Evolutionary conservation across 2,888 invertebrate genomes (phyloP).

Genomic region (Aphrophora alni): DNA sequence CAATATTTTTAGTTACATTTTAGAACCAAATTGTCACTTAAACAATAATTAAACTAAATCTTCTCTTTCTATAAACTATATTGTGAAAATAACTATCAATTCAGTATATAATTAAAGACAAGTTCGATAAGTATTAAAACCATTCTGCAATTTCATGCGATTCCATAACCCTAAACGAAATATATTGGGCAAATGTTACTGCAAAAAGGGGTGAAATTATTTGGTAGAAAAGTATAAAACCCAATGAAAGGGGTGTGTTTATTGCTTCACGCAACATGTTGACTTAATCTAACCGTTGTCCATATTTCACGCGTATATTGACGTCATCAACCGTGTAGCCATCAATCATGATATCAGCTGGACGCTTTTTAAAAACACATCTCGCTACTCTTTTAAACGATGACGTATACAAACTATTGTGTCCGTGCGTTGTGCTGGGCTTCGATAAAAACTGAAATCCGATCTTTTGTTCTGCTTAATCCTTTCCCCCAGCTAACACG

Average conservation of each 20-base stretch:
- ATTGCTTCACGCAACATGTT: neutral
- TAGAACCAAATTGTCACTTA: too few species aligned
- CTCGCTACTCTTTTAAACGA: neutral
- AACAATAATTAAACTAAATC: too few species aligned
- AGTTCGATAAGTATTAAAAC: neutral
- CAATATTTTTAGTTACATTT: too few species aligned
- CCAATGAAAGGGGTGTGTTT: neutral
- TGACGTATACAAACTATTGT: neutral
- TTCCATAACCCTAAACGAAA: neutral
- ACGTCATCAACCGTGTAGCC: neutral
- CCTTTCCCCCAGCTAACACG: neutral
- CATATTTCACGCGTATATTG: neutral
- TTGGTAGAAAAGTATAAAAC: neutral
- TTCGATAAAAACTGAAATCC: neutral
- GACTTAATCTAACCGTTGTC: neutral
- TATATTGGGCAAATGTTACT: neutral
- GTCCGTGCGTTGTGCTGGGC: neutral
- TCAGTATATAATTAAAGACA: too few species aligned
- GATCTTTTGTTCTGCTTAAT: neutral
- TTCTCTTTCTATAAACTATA: too few species aligned
- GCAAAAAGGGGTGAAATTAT: neutral
- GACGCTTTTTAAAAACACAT: neutral
- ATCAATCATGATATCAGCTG: neutral
- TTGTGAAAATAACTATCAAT: too few species aligned
- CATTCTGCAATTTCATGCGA: neutral